Evolutionary conservation across 2,113 vertebrate species (phyloP), one percentile per base, ranked within the genome.

Genomic region (Maccullochella peelii): DNA sequence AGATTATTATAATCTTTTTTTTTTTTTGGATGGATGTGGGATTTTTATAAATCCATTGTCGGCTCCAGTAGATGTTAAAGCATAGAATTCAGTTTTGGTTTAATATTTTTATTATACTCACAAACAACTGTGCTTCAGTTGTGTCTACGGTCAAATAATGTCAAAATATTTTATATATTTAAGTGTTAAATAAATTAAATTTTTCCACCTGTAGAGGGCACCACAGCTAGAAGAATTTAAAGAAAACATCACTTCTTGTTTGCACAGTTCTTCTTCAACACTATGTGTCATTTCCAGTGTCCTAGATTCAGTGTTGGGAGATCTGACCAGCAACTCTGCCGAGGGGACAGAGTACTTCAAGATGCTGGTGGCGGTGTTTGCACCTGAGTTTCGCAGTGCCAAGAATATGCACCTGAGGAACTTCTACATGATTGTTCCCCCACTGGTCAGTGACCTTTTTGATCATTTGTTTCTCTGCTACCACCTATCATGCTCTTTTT

Each of bases 341-440:
- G 98, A 99, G 86, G 98, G 98, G 42, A 99, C 98, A 0, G 98
- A 99, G 80, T 99, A 99, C 88, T 99, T 99, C 94, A 99, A 99
- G 90, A 99, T 97, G 98, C 96, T 99, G 33, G 98, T 99, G 83
- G 97, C 96, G 2, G 98, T 99, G 59, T 99, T 99, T 86, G 96
- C 98, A 16, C 96, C 97, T 0, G 98, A 99, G 83, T 99, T 99
- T 88, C 98, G 98, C 85, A 99, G 97, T 40, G 87, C 95, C 3
- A 99, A 99, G 93, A 99, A 99, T 16, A 99, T 99, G 95, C 98
- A 99, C 80, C 88, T 99, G 80, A 94, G 98, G 74, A 99, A 99
- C 94, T 99, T 99, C 94, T 98, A 99, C 89, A 99, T 98, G 91
- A 99, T 99, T 8, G 98, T 99, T 9, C 98, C 98, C 7, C 98